Conservation (phyloP, 2,888 invertebrate species). For the Dasypogon diadema region DNA sequence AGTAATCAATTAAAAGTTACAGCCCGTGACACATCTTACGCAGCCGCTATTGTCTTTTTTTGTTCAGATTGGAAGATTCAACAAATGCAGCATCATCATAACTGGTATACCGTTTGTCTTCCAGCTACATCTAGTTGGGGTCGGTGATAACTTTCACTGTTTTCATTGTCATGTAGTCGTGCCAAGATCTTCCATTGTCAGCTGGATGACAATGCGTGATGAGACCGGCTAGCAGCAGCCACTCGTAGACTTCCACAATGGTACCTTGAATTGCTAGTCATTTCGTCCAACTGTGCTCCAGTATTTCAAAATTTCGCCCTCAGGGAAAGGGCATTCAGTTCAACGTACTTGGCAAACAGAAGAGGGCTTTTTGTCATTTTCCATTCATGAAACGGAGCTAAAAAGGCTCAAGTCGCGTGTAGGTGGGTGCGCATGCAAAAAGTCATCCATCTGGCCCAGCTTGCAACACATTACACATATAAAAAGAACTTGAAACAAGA, state of each 20-base stretch:
- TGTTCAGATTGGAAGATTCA: not conserved
- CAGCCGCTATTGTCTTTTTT: conserved; percentile 8
- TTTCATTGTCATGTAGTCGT: conserved; percentile 26
- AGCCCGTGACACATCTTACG: conserved; percentile 28
- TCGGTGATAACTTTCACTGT: conserved; percentile 45
- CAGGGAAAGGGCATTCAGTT: not conserved
- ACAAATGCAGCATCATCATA: conserved; percentile 4
- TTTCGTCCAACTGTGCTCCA: not conserved
- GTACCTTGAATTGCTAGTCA: too few relatives aligned
- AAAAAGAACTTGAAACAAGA: conserved; percentile 9
- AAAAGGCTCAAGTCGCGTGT: conserved; percentile 17
- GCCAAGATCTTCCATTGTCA: conserved; percentile 32
- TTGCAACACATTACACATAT: not conserved
- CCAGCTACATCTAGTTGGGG: not conserved
- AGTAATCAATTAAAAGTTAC: conserved; percentile 47
- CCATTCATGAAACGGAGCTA: conserved; percentile 32
- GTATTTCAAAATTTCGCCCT: not conserved
- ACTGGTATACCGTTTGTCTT: not conserved
- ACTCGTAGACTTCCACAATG: too few relatives aligned
- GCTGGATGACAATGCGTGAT: not conserved
- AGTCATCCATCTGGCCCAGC: conserved; percentile 7
- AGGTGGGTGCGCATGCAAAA: conserved; percentile 27
- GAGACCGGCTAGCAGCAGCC: too few relatives aligned
- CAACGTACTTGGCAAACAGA: conserved; percentile 13
- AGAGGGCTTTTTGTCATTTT: conserved; percentile 9